These are phyloP conservation scores for Helicoverpa zea DNA, from an alignment of 1,140 invertebrate genomes.

Conservation along the genomic window DNA sequence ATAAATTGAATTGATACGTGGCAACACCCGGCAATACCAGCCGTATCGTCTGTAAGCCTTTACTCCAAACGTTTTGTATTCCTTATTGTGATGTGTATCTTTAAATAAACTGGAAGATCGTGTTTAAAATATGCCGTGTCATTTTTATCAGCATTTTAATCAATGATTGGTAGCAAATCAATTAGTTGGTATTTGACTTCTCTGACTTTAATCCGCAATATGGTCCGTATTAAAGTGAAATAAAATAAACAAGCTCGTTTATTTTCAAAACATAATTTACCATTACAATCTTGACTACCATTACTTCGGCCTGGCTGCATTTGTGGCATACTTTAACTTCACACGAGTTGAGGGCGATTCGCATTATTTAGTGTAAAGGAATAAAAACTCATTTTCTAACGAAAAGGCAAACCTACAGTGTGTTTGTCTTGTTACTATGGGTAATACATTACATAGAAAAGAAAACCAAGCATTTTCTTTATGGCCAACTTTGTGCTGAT, in stretches of 20 bases:
- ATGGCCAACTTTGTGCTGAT: neutral
- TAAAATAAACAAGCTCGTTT: slow-evolving; percentile 23
- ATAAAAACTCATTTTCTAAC: neutral
- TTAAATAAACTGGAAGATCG: neutral
- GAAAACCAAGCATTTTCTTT: neutral
- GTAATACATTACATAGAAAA: neutral
- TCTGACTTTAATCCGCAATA: neutral
- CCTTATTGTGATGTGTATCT: slow-evolving; percentile 6
- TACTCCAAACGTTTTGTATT: slow-evolving; percentile 21
- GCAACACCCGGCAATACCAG: slow-evolving; percentile 42
- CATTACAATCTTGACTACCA: slow-evolving; percentile 45
- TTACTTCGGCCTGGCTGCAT: slow-evolving; percentile 48
- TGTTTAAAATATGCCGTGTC: neutral
- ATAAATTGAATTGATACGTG: slow-evolving; percentile 53
- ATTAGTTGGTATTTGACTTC: neutral
- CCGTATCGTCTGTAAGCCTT: slow-evolving; percentile 11
- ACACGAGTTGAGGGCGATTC: slow-evolving; percentile 3
- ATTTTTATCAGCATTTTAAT: slow-evolving; percentile 24
- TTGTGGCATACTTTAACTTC: slow-evolving; percentile 45
- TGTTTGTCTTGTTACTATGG: no score
- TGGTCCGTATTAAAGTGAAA: neutral
- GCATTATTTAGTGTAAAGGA: neutral
- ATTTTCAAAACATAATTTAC: slow-evolving; percentile 36
- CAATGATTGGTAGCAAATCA: neutral
- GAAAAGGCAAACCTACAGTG: no score